Percentiles rank a stretch among this genome's conserved stretches.
phyloP scores from a whole-genome alignment of 53 echinoderm and acorn worm species.

The Henricia sp. region DNA sequence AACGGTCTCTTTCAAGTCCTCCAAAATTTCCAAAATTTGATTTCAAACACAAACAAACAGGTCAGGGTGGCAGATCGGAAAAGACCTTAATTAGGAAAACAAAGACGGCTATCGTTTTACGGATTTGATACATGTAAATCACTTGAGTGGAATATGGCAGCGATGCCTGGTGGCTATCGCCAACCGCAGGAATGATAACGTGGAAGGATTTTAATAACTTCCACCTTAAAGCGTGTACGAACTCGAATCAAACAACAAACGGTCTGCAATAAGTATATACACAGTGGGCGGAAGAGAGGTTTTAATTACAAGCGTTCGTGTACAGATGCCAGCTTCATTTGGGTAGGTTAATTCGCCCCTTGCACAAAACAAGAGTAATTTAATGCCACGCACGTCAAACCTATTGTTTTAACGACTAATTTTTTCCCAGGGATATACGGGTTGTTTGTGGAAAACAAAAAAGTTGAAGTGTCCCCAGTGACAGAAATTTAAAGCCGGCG shows the following conservation, averaged over 20 bases:
- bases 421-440: conserved; percentile 31
- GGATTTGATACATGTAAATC: not conserved
- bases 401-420: conserved; percentile 59
- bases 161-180: not conserved
- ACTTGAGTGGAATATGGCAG: not conserved
- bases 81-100: not conserved
- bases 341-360: not conserved
- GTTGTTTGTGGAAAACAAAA: conserved; percentile 43
- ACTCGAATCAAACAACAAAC: not conserved
- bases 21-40: not conserved
- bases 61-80: not conserved
- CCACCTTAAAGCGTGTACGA: conserved; percentile 44
- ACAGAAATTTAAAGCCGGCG: conserved; percentile 22
- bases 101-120: conserved; percentile 6
- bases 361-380: conserved; percentile 37
- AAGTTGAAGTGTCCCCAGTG: conserved; percentile 5
- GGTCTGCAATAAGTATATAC: conserved; percentile 18
- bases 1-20: not conserved
- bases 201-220: conserved; percentile 15
- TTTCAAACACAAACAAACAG: not conserved
- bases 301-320: conserved; percentile 38
- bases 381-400: not conserved
- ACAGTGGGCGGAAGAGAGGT: conserved; percentile 55
- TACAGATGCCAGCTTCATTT: conserved; percentile 9
- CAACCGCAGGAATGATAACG: conserved; percentile 39